A percentile compares a stretch with the other conserved stretches of the same genome.
Evolutionary conservation across 2,797 vertebrate species (phyloP).

Genomic region (Graptemys geographica): DNA sequence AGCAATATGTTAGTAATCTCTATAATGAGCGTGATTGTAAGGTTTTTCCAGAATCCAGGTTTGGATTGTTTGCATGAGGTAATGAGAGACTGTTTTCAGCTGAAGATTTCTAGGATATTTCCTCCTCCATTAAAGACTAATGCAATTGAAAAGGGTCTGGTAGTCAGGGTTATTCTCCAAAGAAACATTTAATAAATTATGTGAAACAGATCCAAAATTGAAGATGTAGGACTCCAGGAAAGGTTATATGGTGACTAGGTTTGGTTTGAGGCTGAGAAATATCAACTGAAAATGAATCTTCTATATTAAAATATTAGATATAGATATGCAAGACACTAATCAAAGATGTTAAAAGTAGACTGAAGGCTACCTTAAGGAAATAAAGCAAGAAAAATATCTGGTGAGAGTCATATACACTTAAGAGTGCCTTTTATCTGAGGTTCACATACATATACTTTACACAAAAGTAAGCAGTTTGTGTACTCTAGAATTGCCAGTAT

Average conservation of each 20-base stretch:
- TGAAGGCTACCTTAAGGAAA: constrained; percentile 50
- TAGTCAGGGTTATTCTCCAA: constrained; percentile 4
- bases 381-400: background rate
- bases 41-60: constrained; percentile 3
- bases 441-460: accelerated
- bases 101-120: background rate
- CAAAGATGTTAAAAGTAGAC: constrained; percentile 26
- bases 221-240: background rate
- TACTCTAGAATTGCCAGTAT: accelerated
- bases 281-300: background rate
- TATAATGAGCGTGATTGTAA: constrained; percentile 38
- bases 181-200: constrained; percentile 8
- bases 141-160: background rate
- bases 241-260: background rate
- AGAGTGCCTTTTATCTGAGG: constrained; percentile 24
- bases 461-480: background rate
- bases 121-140: background rate
- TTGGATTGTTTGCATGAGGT: background rate
- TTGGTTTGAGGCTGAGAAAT: background rate
- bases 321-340: background rate
- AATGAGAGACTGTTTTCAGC: background rate
- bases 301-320: background rate
- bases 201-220: constrained; percentile 6
- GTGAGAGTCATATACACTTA: background rate
- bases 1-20: constrained; percentile 15